Conservation (phyloP, 2,113 vertebrate species). For the Coptodon bakossiorum region DNA sequence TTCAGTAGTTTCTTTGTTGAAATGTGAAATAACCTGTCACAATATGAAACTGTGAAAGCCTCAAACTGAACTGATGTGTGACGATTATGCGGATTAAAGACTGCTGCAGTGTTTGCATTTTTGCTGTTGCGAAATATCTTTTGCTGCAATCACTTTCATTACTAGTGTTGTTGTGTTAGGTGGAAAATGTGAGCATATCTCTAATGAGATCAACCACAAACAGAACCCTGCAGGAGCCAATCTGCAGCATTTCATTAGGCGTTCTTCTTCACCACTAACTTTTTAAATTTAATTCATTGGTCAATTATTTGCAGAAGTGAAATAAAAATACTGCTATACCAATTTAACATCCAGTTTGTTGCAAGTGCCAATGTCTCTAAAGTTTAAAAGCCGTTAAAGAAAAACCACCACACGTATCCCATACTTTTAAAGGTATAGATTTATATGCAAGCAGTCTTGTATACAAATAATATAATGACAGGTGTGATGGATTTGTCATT, state of each 20-base stretch:
- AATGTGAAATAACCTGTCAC: background rate
- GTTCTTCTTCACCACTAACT: background rate
- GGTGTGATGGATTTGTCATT: slow-evolving; percentile 9
- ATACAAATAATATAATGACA: slow-evolving; percentile 9
- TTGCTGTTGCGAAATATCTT: background rate
- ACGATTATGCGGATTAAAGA: background rate
- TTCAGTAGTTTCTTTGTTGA: background rate
- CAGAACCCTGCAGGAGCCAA: accelerated
- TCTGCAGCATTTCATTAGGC: background rate
- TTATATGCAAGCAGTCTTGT: background rate
- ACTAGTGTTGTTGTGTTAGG: background rate
- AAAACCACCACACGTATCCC: background rate
- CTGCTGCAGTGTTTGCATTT: background rate
- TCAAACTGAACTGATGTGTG: background rate
- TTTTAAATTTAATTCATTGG: background rate
- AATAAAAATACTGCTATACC: background rate
- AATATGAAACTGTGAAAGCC: background rate
- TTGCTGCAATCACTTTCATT: background rate
- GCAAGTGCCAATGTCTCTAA: background rate
- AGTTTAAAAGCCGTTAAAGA: background rate
- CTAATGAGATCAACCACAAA: background rate
- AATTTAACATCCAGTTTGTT: background rate
- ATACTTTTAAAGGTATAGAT: background rate
- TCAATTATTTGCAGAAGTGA: background rate
- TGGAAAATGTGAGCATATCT: background rate